Evolutionary conservation across 1,140 invertebrate genomes (phyloP), one percentile per base, ranked within the genome.

Genomic region (Ostrea denselamellosa): DNA sequence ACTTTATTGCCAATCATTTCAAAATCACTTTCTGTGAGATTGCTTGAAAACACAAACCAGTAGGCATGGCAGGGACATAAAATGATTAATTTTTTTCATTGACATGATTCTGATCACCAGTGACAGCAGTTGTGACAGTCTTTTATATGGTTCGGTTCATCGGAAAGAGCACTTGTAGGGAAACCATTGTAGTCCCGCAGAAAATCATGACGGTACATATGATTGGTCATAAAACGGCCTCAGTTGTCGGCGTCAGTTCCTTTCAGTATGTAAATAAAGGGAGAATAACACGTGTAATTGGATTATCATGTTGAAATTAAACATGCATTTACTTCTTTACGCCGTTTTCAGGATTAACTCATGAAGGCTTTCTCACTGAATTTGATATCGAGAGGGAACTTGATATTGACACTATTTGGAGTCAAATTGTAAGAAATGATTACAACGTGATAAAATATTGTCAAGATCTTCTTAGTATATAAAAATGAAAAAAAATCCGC

Each of bases 251-350:
- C 68, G 68, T 22, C 68, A 14, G 28, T 25, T 77, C 68, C 28
- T 77, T 77, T 77, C 25, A 77, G 68, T 28, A 34, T 77, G 68
- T 77, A 77, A 77, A 77, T 77, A 77, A 77, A 77, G 68, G 25
- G 25, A 77, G 28, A 77, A 77, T 77, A 77, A 77, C 68, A 25
- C 68, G 68, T 77, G 68, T 77, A 77, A 77, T 77, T 77, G 68
- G 68, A 77, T 77, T 77, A 77, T 77, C 68, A 28, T 77, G 68
- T 77, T 25, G 25, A 34, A 77, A 77, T 77, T 77, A 77, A 77
- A 34, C 28, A 77, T 77, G 68, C 14, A 77, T 77, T 71, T 71
- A 25, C 25, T 77, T 77, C 28, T 77, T 28, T 77, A 34, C 68
- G 8, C 8, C 28, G 68, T 28, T 28, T n/a, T 77, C 68, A 77